These are phyloP conservation scores for Diabrotica undecimpunctata DNA, from an alignment of 1,140 invertebrate genomes.

Conservation along the genomic window DNA sequence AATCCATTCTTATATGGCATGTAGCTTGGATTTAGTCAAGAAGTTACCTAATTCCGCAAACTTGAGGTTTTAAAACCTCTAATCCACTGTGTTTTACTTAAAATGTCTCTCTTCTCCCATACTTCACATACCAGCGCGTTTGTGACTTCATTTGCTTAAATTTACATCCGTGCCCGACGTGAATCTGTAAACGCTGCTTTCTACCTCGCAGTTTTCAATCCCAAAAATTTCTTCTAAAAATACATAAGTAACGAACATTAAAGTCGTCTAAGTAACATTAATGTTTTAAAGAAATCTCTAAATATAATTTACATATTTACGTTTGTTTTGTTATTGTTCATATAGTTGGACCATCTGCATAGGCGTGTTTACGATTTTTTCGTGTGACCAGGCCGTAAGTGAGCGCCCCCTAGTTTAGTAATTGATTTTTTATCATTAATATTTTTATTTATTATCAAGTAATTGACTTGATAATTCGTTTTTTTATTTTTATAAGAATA, in stretches of 20 bases:
- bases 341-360: too few species aligned
- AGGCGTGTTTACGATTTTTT: too few species aligned
- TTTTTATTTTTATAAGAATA: too few species aligned
- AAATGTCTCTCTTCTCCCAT: slow-evolving; percentile 28
- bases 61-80: slow-evolving; percentile 42
- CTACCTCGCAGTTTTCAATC: too few species aligned
- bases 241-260: not conserved
- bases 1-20: slow-evolving; percentile 42
- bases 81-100: slow-evolving; percentile 23
- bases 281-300: too few species aligned
- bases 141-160: slow-evolving; percentile 13
- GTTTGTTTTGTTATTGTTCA: too few species aligned
- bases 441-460: too few species aligned
- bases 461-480: too few species aligned
- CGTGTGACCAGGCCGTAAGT: too few species aligned
- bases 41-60: slow-evolving; percentile 42
- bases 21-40: slow-evolving; percentile 38
- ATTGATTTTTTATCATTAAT: too few species aligned
- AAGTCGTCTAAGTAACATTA: not conserved
- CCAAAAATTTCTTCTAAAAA: not conserved
- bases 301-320: too few species aligned
- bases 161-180: slow-evolving; percentile 16
- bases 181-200: not conserved
- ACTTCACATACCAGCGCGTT: slow-evolving; percentile 19
- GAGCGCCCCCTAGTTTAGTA: too few species aligned